These are phyloP conservation scores for Orycteropus afer DNA, from an alignment of 2,113 vertebrate genomes.

Conservation along the genomic window DNA sequence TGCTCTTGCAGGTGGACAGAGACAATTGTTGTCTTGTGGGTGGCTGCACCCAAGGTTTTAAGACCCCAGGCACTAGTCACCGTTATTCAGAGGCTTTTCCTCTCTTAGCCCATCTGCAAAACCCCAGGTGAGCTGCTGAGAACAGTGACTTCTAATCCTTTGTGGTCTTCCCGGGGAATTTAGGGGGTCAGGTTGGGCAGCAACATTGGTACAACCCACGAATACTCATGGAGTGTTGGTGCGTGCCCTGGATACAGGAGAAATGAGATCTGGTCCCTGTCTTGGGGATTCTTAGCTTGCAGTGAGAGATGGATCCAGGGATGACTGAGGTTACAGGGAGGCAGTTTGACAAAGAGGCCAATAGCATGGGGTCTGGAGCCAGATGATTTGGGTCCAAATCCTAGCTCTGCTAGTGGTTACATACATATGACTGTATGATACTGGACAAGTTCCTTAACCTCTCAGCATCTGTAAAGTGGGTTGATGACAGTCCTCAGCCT, in stretches of 20 bases:
- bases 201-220: background rate
- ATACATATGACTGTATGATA: background rate
- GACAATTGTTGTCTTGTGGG: background rate
- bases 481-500: background rate
- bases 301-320: background rate
- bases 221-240: too few relatives aligned
- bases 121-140: background rate
- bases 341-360: too few relatives aligned
- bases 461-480: background rate
- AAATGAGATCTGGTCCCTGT: background rate
- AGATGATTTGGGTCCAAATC: background rate
- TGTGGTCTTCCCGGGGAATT: background rate
- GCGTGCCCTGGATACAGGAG: background rate
- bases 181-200: background rate
- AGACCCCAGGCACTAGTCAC: background rate
- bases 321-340: background rate
- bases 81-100: background rate
- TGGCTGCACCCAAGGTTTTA: background rate
- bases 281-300: background rate
- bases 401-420: background rate
- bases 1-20: background rate
- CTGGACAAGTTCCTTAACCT: background rate
- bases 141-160: fast-evolving
- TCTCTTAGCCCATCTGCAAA: background rate
- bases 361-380: background rate